Percentiles rank a stretch among this genome's conserved stretches.
Evolutionary conservation across 2,797 vertebrate species (phyloP).

Genomic region (Sebastes steindachneri): DNA sequence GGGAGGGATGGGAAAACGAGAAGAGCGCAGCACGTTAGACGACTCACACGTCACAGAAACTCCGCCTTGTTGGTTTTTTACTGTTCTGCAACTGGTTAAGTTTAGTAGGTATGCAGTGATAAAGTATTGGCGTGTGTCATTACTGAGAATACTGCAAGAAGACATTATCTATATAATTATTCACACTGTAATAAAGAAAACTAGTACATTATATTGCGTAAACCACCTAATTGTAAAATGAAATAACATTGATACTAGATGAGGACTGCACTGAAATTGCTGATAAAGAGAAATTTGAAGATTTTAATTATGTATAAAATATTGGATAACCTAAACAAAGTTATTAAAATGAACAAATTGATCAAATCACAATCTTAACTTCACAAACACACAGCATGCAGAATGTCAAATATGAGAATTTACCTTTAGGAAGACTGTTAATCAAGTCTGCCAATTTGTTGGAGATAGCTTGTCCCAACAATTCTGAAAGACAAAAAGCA

Average conservation of each 20-base stretch:
- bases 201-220: constrained; percentile 2
- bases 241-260: constrained; percentile 56
- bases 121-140: not conserved
- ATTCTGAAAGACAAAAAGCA: constrained; percentile 75
- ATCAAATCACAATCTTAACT: not conserved
- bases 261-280: constrained; percentile 43
- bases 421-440: constrained; percentile 82
- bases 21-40: constrained; percentile 13
- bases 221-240: constrained; percentile 21
- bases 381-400: not conserved
- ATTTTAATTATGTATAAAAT: not conserved
- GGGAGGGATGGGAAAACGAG: not conserved
- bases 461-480: constrained; percentile 83
- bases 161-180: not conserved
- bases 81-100: not conserved
- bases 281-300: constrained; percentile 5
- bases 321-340: not conserved
- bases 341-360: not conserved
- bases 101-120: not conserved
- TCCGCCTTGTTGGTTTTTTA: constrained; percentile 18
- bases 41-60: constrained; percentile 20
- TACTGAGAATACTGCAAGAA: not conserved
- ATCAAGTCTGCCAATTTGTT: constrained; percentile 87
- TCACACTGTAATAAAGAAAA: not conserved
- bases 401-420: constrained; percentile 23